phyloP scores from a whole-genome alignment of 2,113 vertebrate species.

The Telmatochromis sp. region DNA sequence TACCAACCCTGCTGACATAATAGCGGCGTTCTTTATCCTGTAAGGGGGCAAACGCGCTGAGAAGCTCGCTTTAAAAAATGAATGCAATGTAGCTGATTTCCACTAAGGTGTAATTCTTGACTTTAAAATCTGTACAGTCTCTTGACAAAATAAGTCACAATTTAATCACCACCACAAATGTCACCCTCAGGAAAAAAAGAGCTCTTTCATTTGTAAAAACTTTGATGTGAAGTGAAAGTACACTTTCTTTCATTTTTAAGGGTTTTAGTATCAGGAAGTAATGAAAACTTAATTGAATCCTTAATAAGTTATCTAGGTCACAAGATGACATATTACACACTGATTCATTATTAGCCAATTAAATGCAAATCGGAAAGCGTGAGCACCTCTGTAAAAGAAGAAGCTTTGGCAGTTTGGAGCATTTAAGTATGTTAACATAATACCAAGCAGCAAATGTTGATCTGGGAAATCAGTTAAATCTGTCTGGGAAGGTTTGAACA shows the following conservation, averaged over 20 bases:
- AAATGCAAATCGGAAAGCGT: background rate
- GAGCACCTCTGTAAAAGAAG: background rate
- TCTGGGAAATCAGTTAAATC: background rate
- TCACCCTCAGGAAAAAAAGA: background rate
- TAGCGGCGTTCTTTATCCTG: background rate
- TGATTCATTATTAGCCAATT: background rate
- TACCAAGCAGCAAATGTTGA: background rate
- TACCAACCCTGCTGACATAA: background rate
- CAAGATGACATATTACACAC: background rate
- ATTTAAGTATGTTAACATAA: background rate
- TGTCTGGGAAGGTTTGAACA: background rate
- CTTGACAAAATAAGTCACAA: background rate
- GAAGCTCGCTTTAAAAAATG: background rate
- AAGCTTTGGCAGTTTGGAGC: background rate
- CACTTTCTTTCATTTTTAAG: background rate
- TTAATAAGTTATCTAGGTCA: background rate
- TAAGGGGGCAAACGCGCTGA: background rate
- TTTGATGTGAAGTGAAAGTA: background rate
- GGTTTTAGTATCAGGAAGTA: background rate
- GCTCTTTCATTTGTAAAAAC: background rate
- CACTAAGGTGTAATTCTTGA: background rate
- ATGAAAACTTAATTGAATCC: background rate
- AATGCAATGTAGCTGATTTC: background rate
- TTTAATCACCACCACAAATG: background rate
- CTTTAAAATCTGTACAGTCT: background rate